Conservation (phyloP, 2,797 vertebrate species). For the Falco peregrinus region DNA sequence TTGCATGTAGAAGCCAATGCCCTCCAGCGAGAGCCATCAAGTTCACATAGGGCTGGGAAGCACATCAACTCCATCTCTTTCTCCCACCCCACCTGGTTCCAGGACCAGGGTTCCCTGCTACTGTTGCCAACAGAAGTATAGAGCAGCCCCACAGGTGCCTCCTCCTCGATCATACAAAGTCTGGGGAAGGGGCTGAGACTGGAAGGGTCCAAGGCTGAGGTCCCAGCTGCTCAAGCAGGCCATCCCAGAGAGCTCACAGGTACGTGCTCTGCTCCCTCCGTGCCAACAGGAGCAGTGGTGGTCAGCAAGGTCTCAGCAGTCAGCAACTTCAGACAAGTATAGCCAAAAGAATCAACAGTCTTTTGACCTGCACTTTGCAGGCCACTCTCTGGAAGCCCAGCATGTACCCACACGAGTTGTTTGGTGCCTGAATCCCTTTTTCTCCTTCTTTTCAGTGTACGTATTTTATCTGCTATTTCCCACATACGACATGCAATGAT, state of each 20-base stretch:
- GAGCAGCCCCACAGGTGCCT: not conserved
- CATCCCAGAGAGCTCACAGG: not conserved
- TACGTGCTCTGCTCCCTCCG: not conserved
- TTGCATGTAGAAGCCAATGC: not conserved
- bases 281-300: not conserved
- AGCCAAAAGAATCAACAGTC: not conserved
- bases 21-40: not conserved
- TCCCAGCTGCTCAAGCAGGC: not conserved
- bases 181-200: not conserved
- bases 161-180: not conserved
- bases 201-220: not conserved
- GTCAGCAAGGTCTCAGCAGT: not conserved
- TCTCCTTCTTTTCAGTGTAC: not conserved
- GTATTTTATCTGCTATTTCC: not conserved
- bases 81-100: not conserved
- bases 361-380: not conserved
- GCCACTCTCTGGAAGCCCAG: not conserved
- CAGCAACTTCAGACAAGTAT: not conserved
- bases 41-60: not conserved
- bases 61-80: not conserved
- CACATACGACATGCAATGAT: not conserved
- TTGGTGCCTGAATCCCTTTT: not conserved
- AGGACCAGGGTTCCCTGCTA: not conserved
- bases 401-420: not conserved
- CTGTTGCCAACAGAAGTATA: not conserved